Base-by-base conservation (phyloP, 2,888 invertebrate genomes). In the Chloroclystis v-ata region DNA sequence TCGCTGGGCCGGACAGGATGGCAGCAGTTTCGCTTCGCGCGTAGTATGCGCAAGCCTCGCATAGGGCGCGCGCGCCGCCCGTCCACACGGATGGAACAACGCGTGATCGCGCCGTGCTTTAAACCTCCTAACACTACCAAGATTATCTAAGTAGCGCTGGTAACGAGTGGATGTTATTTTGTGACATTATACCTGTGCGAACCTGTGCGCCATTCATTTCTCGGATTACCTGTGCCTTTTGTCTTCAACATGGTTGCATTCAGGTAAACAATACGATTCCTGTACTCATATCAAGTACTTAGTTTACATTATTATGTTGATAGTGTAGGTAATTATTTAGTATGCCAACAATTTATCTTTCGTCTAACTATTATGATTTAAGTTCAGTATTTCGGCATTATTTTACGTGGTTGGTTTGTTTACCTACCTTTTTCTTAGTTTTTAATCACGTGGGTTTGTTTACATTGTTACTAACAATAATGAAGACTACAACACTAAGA, bases 141-240 rank as follows among this genome's bases (percentile, higher is more conserved):
- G n/a, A n/a, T n/a, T n/a, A n/a, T n/a, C n/a, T n/a, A 61, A 61
- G 56, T 55, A 59, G 57, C 61, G 67, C 64, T 63, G 61, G 35
- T 16, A 11, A 16, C 62, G 63, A 72, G 65, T 54, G 49, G 57
- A 68, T 73, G 69, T 59, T 70, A 63, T 63, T 63, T 61, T 67
- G 73, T 72, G 70, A 68, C 55, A 60, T 53, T 64, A 60, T 63
- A 64, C 57, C 62, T 61, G 65, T 62, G 68, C 64, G 62, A 55
- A 52, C 52, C 61, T 61, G 50, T 52, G 56, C 48, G 53, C 37
- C 52, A 43, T 51, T 56, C 47, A 49, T 55, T 54, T 46, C 58
- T 58, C 54, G 54, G 54, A 54, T 57, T 56, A 56, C 54, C 37
- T 54, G 47, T 52, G 47, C 53, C 47, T 55, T 54, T 56, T 53